Conservation (phyloP, 2,888 invertebrate species). For the Latrodectus hesperus region DNA sequence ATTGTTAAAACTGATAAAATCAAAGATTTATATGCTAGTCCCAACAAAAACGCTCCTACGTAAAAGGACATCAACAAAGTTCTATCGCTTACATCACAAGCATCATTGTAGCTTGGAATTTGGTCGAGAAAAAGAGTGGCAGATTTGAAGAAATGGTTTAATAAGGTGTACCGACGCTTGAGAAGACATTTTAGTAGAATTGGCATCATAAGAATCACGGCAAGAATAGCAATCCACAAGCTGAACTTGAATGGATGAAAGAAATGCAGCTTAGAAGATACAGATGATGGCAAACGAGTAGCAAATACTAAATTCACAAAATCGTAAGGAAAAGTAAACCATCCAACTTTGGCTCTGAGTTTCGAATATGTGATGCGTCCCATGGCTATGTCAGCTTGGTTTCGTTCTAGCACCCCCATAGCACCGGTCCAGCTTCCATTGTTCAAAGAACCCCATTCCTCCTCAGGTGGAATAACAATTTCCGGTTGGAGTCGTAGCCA, state of each 20-base stretch:
- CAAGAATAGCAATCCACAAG: not conserved
- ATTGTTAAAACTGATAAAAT: not conserved
- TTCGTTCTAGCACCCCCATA: not conserved
- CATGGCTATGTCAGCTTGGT: not conserved
- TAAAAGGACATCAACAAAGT: not conserved
- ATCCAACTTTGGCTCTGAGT: not conserved
- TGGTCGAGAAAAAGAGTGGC: not conserved
- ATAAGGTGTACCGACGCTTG: not conserved
- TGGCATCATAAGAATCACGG: not conserved
- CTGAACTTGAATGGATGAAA: not conserved
- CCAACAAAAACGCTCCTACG: not conserved
- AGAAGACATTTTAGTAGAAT: not conserved
- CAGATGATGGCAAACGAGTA: not conserved
- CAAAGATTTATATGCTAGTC: not conserved
- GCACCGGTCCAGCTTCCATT: slow-evolving; percentile 1
- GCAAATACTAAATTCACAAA: not conserved
- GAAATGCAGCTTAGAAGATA: not conserved
- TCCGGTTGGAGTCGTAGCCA: not conserved
- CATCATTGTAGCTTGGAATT: not conserved
- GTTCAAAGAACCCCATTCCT: not conserved
- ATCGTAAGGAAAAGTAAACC: not conserved
- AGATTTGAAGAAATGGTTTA: not conserved
- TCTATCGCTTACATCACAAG: not conserved
- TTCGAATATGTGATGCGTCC: not conserved
- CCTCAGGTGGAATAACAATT: not conserved